These are phyloP conservation scores for Caranx melampygus DNA, from an alignment of 2,113 vertebrate species.

Conservation along the genomic window DNA sequence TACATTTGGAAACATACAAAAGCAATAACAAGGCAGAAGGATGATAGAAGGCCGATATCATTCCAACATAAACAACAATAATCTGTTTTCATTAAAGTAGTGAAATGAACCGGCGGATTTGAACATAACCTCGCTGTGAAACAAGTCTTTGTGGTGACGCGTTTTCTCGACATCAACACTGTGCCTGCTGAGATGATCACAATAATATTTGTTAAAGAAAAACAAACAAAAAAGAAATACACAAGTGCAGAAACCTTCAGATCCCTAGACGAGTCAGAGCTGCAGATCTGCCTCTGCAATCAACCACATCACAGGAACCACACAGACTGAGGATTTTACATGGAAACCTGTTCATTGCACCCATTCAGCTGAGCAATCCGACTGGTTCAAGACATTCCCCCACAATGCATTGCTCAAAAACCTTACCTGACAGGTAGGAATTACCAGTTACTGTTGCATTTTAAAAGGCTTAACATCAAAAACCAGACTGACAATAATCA, in stretches of 20 bases:
- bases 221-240: constrained; percentile 39
- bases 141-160: background rate
- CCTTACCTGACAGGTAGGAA: background rate
- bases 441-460: background rate
- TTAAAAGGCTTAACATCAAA: background rate
- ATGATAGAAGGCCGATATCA: constrained; percentile 64
- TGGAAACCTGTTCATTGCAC: constrained; percentile 10
- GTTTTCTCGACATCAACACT: constrained; percentile 7
- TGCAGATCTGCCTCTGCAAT: constrained; percentile 49
- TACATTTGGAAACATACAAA: constrained; percentile 76
- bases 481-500: background rate
- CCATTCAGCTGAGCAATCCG: background rate
- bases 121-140: constrained; percentile 1
- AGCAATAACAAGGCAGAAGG: constrained; percentile 72
- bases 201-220: constrained; percentile 37
- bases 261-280: constrained; percentile 30
- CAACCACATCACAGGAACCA: constrained; percentile 64
- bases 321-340: constrained; percentile 54
- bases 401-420: background rate
- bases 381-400: background rate
- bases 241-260: constrained; percentile 38
- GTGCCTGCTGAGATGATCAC: constrained; percentile 56
- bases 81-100: constrained; percentile 33
- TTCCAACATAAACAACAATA: constrained; percentile 58
- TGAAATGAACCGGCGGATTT: constrained; percentile 16